Conservation (phyloP, 1,140 invertebrate genomes). For the Aporrectodea caliginosa region DNA sequence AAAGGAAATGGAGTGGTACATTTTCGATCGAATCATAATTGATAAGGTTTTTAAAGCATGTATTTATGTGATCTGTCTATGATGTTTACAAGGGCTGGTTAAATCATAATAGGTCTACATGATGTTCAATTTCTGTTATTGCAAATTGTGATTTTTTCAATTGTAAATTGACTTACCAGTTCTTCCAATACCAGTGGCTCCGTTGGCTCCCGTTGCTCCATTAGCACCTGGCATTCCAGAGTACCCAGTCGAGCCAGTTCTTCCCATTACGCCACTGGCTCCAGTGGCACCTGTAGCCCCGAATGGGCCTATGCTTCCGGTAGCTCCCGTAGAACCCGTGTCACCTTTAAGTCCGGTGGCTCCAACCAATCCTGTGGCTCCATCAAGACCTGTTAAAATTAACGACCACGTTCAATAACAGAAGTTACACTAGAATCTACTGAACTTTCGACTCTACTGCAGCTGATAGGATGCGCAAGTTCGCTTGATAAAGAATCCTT, state of each 20-base stretch:
- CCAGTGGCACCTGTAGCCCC: conserved; percentile 14
- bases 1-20: no score
- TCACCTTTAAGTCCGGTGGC: background rate
- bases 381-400: background rate
- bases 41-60: no score
- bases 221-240: conserved; percentile 27
- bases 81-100: no score
- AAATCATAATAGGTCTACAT: no score
- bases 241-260: conserved; percentile 29
- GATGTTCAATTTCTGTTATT: background rate
- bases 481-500: no score
- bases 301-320: conserved; percentile 8
- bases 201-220: conserved; percentile 34
- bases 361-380: background rate
- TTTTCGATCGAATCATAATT: no score
- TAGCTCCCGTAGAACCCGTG: background rate
- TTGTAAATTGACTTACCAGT: background rate
- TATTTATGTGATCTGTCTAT: no score
- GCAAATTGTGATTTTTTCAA: background rate
- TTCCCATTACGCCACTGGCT: background rate
- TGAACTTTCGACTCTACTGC: no score
- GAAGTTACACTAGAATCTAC: no score
- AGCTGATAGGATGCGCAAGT: no score
- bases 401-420: no score
- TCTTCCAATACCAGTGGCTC: conserved; percentile 27